Evolutionary conservation across 1,140 invertebrate genomes (phyloP).

Genomic region (Drosophila quadrilineata): DNA sequence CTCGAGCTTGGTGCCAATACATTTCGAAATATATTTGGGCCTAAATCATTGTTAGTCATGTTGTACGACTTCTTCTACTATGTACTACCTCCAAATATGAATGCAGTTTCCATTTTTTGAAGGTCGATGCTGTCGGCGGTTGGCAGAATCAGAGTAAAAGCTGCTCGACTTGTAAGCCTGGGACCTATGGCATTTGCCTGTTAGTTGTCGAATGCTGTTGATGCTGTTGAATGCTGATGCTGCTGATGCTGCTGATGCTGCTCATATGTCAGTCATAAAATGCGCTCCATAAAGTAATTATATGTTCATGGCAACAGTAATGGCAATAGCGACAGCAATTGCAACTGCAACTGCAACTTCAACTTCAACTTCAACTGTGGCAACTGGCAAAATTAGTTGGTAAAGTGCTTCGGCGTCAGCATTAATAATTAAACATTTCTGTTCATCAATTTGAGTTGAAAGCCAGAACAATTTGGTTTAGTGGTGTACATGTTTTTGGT

Average conservation of each 20-base stretch:
- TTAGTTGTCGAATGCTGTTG: slow-evolving; percentile 2
- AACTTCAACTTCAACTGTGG: no score
- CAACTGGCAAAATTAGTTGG: slow-evolving; percentile 63
- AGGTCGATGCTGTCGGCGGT: slow-evolving; percentile 58
- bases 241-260: slow-evolving; percentile 10
- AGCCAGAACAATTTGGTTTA: slow-evolving; percentile 33
- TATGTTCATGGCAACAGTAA: slow-evolving; percentile 23
- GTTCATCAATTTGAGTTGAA: slow-evolving; percentile 32
- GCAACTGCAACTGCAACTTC: slow-evolving; percentile 41
- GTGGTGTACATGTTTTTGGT: no score
- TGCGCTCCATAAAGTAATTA: slow-evolving; percentile 73
- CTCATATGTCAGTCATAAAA: slow-evolving; percentile 56
- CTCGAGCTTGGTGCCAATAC: no score
- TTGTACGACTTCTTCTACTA: no score
- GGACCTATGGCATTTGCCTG: slow-evolving; percentile 62
- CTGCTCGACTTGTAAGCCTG: slow-evolving; percentile 55
- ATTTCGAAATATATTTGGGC: no score
- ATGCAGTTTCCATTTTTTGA: no score
- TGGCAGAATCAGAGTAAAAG: slow-evolving; percentile 77
- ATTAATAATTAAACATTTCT: slow-evolving; percentile 61
- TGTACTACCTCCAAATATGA: no score
- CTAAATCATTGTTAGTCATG: neutral
- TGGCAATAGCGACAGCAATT: slow-evolving; percentile 34
- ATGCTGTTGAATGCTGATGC: slow-evolving; percentile 20
- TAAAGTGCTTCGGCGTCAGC: slow-evolving; percentile 29